Evolutionary conservation across 2,797 vertebrate genomes (phyloP).

Genomic region (Mormyrus hasselquistii): DNA sequence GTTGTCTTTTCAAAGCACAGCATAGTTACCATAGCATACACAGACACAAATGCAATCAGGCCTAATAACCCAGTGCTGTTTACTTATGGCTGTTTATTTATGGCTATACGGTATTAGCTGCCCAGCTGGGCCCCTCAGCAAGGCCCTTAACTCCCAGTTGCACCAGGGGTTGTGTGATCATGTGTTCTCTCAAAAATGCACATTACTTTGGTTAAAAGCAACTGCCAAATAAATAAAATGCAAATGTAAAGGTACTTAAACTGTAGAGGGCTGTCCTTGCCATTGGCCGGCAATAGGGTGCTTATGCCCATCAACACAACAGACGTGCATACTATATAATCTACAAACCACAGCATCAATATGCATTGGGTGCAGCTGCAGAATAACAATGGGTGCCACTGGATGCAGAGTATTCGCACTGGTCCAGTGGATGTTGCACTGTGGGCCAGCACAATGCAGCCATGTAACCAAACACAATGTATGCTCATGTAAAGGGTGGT

Average conservation of each 20-base stretch:
- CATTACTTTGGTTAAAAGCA: not conserved
- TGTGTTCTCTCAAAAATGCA: not conserved
- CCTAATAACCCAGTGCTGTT: not conserved
- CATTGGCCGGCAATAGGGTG: not conserved
- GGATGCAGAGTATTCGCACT: not conserved
- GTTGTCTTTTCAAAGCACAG: not conserved
- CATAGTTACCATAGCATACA: not conserved
- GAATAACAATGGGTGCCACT: not conserved
- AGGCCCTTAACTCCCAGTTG: not conserved
- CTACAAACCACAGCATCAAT: not conserved
- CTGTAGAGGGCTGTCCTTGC: not conserved
- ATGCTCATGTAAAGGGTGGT: not conserved
- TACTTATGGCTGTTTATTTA: not conserved
- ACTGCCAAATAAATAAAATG: not conserved
- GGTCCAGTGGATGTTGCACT: not conserved
- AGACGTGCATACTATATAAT: not conserved
- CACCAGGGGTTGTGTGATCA: not conserved
- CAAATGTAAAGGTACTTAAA: not conserved
- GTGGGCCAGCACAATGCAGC: not conserved
- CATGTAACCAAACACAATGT: not conserved
- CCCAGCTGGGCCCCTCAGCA: not conserved
- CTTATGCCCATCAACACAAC: not conserved
- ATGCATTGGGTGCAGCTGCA: not conserved
- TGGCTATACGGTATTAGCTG: not conserved
- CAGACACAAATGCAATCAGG: not conserved